These are phyloP conservation scores for Ceratina calcarata DNA, from an alignment of 1,140 invertebrate species.

Conservation along the genomic window DNA sequence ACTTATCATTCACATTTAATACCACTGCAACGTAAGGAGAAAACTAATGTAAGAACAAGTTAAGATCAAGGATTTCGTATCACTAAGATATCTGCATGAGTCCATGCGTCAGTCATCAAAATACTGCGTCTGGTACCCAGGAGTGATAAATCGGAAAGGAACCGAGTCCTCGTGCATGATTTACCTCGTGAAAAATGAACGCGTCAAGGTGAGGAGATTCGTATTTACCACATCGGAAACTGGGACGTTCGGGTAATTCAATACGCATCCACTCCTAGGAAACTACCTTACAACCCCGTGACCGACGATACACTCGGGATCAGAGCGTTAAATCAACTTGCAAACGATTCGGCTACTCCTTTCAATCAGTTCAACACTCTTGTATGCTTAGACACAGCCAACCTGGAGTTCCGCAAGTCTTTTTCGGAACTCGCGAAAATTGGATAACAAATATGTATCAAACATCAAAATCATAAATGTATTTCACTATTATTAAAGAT, in stretches of 20 bases:
- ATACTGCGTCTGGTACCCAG: slow-evolving; percentile 13
- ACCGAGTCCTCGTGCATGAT: neutral
- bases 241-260: slow-evolving; percentile 41
- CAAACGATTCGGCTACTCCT: neutral
- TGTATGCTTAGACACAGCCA: neutral
- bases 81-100: slow-evolving; percentile 2
- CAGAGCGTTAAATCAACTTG: neutral
- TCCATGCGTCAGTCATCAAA: neutral
- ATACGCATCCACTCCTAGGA: slow-evolving; percentile 13
- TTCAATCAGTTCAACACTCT: neutral
- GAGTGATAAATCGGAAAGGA: slow-evolving; percentile 17
- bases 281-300: slow-evolving; percentile 4
- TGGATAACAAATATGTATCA: neutral
- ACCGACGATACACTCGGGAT: slow-evolving; percentile 16
- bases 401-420: neutral
- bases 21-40: too few relatives aligned
- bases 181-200: slow-evolving; percentile 56
- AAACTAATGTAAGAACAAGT: too few relatives aligned
- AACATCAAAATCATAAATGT: too few relatives aligned
- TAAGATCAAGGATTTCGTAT: neutral
- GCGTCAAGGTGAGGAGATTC: slow-evolving; percentile 28
- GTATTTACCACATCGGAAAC: slow-evolving; percentile 16
- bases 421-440: neutral
- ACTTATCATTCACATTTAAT: too few relatives aligned
- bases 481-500: too few relatives aligned